These are phyloP conservation scores for Timandra comae DNA, from an alignment of 2,888 invertebrate species.

Conservation along the genomic window DNA sequence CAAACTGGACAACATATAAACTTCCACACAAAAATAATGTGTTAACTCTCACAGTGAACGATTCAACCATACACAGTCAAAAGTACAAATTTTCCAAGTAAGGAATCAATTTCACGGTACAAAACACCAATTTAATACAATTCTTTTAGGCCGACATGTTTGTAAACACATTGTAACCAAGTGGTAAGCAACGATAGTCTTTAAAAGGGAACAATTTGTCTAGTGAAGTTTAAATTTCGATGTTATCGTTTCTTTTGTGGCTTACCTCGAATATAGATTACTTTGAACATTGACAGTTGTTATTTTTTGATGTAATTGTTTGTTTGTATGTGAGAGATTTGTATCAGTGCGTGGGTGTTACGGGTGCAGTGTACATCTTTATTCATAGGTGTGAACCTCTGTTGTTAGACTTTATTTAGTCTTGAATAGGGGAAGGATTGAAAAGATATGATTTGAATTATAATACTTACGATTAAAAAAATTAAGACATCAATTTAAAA, in stretches of 20 bases:
- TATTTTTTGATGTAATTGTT: slow-evolving; percentile 37
- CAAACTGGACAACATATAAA: too few species aligned
- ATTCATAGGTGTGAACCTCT: slow-evolving; percentile 13
- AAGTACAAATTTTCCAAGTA: slow-evolving; percentile 37
- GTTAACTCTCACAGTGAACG: too few species aligned
- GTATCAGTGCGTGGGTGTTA: slow-evolving; percentile 21
- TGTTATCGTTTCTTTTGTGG: slow-evolving; percentile 64
- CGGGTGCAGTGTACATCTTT: slow-evolving; percentile 6
- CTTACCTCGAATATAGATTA: slow-evolving; percentile 47
- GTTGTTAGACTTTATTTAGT: slow-evolving; percentile 12
- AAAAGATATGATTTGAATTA: too few species aligned
- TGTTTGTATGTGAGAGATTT: slow-evolving; percentile 20
- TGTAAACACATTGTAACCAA: slow-evolving; percentile 48
- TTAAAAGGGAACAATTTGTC: slow-evolving; percentile 61
- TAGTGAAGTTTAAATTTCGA: slow-evolving; percentile 53
- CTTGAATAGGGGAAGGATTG: too few species aligned
- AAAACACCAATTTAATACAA: slow-evolving; percentile 42
- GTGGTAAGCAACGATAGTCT: too few species aligned
- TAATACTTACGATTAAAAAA: too few species aligned
- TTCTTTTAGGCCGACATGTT: slow-evolving; percentile 59
- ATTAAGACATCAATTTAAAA: too few species aligned
- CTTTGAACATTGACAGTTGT: slow-evolving; percentile 36
- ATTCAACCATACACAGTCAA: too few species aligned
- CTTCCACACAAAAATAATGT: too few species aligned
- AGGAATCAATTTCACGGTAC: slow-evolving; percentile 62